phyloP scores from a whole-genome alignment of 1,140 invertebrate species.

The Ladona fulva region DNA sequence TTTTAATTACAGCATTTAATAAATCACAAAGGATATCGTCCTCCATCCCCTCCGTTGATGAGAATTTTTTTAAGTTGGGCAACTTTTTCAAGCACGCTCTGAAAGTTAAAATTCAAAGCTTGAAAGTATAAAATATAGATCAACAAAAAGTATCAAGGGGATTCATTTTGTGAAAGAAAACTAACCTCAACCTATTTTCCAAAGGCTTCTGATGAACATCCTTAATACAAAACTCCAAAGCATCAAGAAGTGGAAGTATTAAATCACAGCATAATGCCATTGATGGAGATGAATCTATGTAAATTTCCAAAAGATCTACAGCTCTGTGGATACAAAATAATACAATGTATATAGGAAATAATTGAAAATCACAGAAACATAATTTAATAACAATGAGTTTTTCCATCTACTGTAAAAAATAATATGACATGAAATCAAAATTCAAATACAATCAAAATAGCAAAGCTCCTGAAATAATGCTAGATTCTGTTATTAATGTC shows the following conservation, averaged over 20 bases:
- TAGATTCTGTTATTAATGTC: too few species aligned
- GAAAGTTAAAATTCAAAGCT: neutral
- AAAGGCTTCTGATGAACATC: slow-evolving; percentile 56
- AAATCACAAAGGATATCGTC: slow-evolving; percentile 44
- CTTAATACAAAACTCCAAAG: slow-evolving; percentile 56
- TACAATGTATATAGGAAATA: too few species aligned
- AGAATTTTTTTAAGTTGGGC: slow-evolving; percentile 50
- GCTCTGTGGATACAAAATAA: slow-evolving; percentile 33
- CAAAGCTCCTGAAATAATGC: too few species aligned
- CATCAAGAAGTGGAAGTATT: slow-evolving; percentile 51
- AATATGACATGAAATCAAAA: too few species aligned
- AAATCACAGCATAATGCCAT: slow-evolving; percentile 56
- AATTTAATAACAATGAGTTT: too few species aligned
- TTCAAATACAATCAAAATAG: too few species aligned
- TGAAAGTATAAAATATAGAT: neutral
- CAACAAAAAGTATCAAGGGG: neutral
- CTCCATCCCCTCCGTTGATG: slow-evolving; percentile 44
- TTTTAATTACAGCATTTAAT: slow-evolving; percentile 27
- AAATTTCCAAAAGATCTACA: slow-evolving; percentile 59
- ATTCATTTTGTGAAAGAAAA: neutral
- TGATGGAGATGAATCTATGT: slow-evolving; percentile 53
- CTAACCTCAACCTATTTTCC: slow-evolving; percentile 44
- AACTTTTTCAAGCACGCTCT: slow-evolving; percentile 49
- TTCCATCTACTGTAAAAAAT: too few species aligned
- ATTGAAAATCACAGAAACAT: too few species aligned